These are phyloP conservation scores for Bradypodion pumilum DNA, from an alignment of 2,797 vertebrate genomes.

Conservation along the genomic window DNA sequence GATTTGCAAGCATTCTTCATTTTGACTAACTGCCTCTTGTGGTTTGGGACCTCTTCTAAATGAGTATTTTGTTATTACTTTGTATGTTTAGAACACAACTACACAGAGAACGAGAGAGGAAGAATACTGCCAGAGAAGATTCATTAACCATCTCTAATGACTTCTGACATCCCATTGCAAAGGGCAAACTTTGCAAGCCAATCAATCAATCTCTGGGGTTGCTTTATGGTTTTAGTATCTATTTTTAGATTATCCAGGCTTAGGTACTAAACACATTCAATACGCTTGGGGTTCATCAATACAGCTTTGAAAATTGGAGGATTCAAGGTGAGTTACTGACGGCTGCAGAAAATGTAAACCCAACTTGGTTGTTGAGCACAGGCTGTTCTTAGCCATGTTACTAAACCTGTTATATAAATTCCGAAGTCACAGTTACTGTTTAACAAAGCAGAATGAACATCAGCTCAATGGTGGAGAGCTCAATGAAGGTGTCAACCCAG, in stretches of 20 bases:
- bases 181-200: neutral
- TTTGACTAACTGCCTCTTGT: neutral
- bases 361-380: neutral
- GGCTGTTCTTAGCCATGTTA: no score
- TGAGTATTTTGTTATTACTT: no score
- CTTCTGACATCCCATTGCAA: neutral
- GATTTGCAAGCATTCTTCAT: neutral
- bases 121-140: neutral
- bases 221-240: conserved; percentile 7
- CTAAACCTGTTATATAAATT: neutral
- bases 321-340: neutral
- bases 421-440: no score
- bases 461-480: no score
- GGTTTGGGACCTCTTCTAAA: neutral
- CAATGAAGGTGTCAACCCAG: no score
- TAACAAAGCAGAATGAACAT: neutral
- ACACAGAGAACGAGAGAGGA: no score
- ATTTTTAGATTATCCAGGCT: conserved; percentile 14
- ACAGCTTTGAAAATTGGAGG: neutral
- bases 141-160: conserved; percentile 1
- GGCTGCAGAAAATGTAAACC: neutral
- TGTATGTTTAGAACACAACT: neutral
- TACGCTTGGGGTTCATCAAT: conserved; percentile 1
- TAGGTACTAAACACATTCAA: neutral
- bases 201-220: neutral